Conservation (phyloP, 2,888 invertebrate species). For the Acleris holmiana region DNA sequence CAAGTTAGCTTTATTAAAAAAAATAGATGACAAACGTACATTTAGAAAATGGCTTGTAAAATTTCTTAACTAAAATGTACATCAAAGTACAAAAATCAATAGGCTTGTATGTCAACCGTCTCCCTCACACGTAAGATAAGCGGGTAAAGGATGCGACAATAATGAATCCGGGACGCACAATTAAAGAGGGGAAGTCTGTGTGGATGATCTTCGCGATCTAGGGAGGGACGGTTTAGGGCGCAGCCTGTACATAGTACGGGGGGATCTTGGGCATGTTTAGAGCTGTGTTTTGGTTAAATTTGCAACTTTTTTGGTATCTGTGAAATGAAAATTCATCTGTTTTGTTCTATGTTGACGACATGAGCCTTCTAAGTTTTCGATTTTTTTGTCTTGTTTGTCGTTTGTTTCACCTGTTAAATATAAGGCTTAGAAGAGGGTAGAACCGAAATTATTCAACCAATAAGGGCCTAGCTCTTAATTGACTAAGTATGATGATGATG, state of each 20-base stretch:
- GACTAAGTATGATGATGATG: no score
- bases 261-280: conserved; percentile 6
- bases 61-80: not conserved
- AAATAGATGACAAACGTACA: not conserved
- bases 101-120: conserved; percentile 21
- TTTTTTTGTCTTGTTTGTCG: no score
- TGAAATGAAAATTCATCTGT: no score
- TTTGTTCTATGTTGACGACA: no score
- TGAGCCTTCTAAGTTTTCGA: no score
- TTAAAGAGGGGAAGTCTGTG: conserved; percentile 81
- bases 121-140: conserved; percentile 68
- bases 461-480: no score
- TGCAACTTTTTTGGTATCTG: no score
- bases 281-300: not conserved
- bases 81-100: conserved; percentile 35
- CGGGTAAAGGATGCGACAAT: conserved; percentile 71
- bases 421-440: no score
- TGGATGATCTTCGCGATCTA: conserved; percentile 77
- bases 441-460: no score
- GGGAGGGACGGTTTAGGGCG: conserved; percentile 45
- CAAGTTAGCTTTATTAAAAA: not conserved
- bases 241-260: conserved; percentile 44
- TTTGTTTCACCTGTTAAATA: no score
- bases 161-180: conserved; percentile 81
- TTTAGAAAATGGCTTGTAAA: not conserved